phyloP scores from a whole-genome alignment of 2,888 invertebrate species.

The Brachyopa scutellaris region DNA sequence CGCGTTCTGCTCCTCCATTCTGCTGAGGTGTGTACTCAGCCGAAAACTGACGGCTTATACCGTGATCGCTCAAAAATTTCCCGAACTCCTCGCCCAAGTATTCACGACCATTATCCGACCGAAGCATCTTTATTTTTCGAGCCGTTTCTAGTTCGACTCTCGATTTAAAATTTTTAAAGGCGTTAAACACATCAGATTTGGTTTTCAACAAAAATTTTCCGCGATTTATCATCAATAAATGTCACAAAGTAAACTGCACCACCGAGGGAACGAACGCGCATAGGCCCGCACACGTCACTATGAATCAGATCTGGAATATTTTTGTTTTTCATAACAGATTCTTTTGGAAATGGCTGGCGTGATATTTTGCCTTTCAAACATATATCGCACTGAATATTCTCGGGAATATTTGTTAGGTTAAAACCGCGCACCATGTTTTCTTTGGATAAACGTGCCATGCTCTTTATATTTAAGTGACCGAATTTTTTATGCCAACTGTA shows the following conservation, averaged over 20 bases:
- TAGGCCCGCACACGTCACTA: constrained; percentile 67
- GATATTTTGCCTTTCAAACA: constrained; percentile 23
- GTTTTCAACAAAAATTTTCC: constrained; percentile 45
- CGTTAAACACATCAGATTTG: constrained; percentile 52
- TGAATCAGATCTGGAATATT: constrained; percentile 46
- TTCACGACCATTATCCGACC: constrained; percentile 30
- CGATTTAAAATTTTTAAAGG: constrained; percentile 45
- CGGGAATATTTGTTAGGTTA: not conserved
- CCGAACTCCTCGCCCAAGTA: constrained; percentile 7
- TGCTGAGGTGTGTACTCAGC: constrained; percentile 31
- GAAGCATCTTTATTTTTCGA: constrained; percentile 33
- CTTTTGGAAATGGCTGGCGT: constrained; percentile 5
- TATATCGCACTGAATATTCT: constrained; percentile 8
- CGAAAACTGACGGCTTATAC: constrained; percentile 9
- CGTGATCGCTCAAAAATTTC: constrained; percentile 4
- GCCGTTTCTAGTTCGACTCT: constrained; percentile 45
- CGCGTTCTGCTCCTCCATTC: constrained; percentile 26
- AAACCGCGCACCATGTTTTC: constrained; percentile 22
- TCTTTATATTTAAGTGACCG: constrained; percentile 10
- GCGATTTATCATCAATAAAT: constrained; percentile 72
- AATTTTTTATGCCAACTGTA: constrained; percentile 24
- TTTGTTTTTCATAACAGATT: not conserved
- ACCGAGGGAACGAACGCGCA: no score
- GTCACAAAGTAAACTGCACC: constrained; percentile 61
- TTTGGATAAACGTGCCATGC: constrained; percentile 14